Evolutionary conservation across 1,140 invertebrate species (phyloP).

Genomic region (Nasonia longicornis): DNA sequence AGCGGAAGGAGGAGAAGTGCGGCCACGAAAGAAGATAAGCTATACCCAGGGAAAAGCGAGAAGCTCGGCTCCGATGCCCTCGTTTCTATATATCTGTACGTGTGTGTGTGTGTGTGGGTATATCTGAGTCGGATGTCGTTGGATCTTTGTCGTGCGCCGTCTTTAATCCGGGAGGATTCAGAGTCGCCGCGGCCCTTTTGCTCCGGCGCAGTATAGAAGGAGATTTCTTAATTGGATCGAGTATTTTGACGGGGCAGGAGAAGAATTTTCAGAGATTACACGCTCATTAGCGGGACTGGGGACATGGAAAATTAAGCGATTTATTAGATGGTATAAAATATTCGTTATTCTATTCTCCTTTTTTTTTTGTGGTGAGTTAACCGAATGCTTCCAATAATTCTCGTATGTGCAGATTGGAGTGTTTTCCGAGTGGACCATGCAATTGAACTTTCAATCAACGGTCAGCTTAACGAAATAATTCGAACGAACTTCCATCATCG

Average conservation of each 20-base stretch:
- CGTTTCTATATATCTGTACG: constrained; percentile 25
- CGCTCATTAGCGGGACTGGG: background rate
- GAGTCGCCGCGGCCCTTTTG: too few relatives aligned
- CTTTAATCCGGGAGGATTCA: background rate
- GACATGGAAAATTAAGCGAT: too few relatives aligned
- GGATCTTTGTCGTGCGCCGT: background rate
- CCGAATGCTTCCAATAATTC: too few relatives aligned
- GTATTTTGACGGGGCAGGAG: background rate
- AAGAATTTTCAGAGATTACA: constrained; percentile 4
- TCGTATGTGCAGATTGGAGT: too few relatives aligned
- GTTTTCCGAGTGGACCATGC: too few relatives aligned
- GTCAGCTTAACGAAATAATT: too few relatives aligned
- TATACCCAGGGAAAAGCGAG: background rate
- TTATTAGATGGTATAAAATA: too few relatives aligned
- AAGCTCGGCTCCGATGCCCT: background rate
- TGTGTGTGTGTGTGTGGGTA: background rate
- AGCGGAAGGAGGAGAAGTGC: background rate
- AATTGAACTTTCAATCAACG: too few relatives aligned
- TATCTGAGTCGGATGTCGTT: constrained; percentile 12
- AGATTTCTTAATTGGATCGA: constrained; percentile 36
- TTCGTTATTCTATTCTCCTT: too few relatives aligned
- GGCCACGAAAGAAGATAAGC: constrained; percentile 1
- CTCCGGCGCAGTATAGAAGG: background rate
- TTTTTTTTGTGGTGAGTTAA: too few relatives aligned
- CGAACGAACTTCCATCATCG: too few relatives aligned